Evolutionary conservation across 2,888 invertebrate genomes (phyloP).

Genomic region (Alsophila aescularia): DNA sequence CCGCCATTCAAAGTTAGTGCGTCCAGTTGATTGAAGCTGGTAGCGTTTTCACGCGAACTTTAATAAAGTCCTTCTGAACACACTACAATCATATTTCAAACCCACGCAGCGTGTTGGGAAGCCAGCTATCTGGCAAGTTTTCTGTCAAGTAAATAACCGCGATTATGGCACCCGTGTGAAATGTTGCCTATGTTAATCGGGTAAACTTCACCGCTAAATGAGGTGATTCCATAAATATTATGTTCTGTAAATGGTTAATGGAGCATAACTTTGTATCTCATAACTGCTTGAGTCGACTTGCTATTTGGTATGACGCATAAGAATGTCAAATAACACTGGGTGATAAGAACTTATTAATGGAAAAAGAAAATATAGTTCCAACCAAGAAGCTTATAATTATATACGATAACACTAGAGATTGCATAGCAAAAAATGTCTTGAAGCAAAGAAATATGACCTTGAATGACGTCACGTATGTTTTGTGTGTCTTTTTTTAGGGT

Average conservation of each 20-base stretch:
- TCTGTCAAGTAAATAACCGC: constrained; percentile 63
- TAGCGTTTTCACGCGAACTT: constrained; percentile 73
- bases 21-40: constrained; percentile 49
- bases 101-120: constrained; percentile 42
- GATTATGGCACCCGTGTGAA: constrained; percentile 59
- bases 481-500: no score
- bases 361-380: no score
- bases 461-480: no score
- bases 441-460: no score
- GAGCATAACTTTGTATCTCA: constrained; percentile 2
- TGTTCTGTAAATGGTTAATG: constrained; percentile 10
- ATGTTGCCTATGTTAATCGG: constrained; percentile 52
- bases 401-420: no score
- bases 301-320: background rate
- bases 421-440: no score
- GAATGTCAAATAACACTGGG: no score
- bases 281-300: constrained; percentile 5
- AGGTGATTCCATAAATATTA: constrained; percentile 15
- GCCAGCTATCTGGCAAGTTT: constrained; percentile 42
- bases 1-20: background rate
- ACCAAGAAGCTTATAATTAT: no score
- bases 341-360: no score
- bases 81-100: constrained; percentile 56
- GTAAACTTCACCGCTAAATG: constrained; percentile 24
- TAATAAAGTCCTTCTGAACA: constrained; percentile 69